These are phyloP conservation scores for Hyla sarda DNA, from an alignment of 2,113 vertebrate species.

Conservation along the genomic window DNA sequence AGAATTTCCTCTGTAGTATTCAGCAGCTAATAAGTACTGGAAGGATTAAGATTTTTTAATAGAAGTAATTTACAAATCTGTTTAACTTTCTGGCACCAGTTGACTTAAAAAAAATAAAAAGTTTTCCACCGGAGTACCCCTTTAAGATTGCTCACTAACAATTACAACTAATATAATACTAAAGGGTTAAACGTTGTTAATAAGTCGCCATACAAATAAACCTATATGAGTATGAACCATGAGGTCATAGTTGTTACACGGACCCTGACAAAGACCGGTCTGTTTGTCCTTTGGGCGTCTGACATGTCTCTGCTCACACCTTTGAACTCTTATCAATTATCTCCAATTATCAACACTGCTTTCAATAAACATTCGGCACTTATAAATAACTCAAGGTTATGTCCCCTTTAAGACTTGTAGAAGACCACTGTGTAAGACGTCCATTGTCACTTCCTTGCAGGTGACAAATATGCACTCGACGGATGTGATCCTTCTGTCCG, in stretches of 20 bases:
- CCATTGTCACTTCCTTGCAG: slow-evolving; percentile 23
- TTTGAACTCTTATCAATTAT: slow-evolving; percentile 64
- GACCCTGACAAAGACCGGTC: slow-evolving; percentile 7
- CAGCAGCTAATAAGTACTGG: too few relatives aligned
- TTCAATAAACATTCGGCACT: slow-evolving; percentile 53
- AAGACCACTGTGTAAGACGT: slow-evolving; percentile 5
- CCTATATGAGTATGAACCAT: neutral
- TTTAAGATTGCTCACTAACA: too few relatives aligned
- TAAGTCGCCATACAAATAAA: neutral
- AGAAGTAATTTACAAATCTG: too few relatives aligned
- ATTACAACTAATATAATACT: neutral
- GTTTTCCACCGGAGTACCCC: too few relatives aligned
- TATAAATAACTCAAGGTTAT: slow-evolving; percentile 56
- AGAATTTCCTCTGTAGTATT: too few relatives aligned
- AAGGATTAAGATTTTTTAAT: too few relatives aligned
- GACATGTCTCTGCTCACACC: slow-evolving; percentile 62
- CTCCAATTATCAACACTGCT: slow-evolving; percentile 62
- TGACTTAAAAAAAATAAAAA: too few relatives aligned
- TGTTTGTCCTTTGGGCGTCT: slow-evolving; percentile 55
- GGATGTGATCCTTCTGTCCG: neutral
- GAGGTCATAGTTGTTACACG: neutral
- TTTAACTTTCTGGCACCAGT: too few relatives aligned
- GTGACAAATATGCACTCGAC: slow-evolving; percentile 19
- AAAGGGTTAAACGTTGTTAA: neutral
- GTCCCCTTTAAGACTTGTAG: slow-evolving; percentile 56